Evolutionary conservation across 2,888 invertebrate genomes (phyloP).

Genomic region (Leptinotarsa juncta): DNA sequence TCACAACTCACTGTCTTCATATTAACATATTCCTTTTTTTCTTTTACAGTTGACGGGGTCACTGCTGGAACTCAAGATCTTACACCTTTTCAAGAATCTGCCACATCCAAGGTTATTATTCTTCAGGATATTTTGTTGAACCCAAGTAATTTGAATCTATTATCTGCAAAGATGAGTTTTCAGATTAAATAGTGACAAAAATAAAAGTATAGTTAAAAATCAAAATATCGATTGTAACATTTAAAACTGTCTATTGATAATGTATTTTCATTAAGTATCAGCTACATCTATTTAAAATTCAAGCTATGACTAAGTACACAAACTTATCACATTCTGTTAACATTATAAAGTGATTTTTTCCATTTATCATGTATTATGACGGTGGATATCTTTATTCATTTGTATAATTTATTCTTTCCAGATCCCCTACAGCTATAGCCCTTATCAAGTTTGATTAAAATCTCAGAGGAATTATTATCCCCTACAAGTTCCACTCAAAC

Average conservation of each 20-base stretch:
- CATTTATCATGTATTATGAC: background rate
- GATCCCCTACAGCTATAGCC: background rate
- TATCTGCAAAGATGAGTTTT: background rate
- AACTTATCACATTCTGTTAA: background rate
- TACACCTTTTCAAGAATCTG: background rate
- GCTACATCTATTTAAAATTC: slow-evolving; percentile 10
- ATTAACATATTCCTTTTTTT: background rate
- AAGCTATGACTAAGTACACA: slow-evolving; percentile 1
- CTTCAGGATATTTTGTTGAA: background rate
- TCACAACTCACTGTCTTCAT: background rate
- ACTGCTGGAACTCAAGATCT: slow-evolving; percentile 4
- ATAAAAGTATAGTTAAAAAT: slow-evolving; percentile 4
- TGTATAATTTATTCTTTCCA: slow-evolving; percentile 2
- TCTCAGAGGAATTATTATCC: slow-evolving; percentile 8
- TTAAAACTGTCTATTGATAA: background rate
- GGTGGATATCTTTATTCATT: slow-evolving; percentile 4
- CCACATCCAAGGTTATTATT: background rate
- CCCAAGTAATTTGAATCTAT: background rate
- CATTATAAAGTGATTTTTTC: slow-evolving; percentile 1
- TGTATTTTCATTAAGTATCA: background rate
- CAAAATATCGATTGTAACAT: slow-evolving; percentile 6
- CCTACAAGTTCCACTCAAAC: slow-evolving; percentile 7
- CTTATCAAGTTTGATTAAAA: background rate
- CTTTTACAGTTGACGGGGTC: slow-evolving; percentile 8
- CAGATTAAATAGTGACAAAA: background rate